Evolutionary conservation across 2,113 vertebrate genomes (phyloP).

Genomic region (Crotalus tigris): DNA sequence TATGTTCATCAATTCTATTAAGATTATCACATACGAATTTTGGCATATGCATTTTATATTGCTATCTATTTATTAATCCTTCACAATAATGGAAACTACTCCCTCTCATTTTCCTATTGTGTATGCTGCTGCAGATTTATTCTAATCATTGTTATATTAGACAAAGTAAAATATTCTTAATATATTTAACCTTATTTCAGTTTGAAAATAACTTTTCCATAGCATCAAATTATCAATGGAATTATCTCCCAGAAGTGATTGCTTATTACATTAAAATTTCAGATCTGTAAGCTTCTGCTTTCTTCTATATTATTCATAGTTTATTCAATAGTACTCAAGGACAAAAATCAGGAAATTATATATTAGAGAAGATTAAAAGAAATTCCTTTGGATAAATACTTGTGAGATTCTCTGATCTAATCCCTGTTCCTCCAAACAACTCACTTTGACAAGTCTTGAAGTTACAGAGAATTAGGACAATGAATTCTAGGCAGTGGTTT

Average conservation of each 20-base stretch:
- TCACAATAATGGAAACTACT: background rate
- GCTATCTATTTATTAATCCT: background rate
- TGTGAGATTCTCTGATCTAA: background rate
- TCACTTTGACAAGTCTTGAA: background rate
- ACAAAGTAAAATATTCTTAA: slow-evolving; percentile 6
- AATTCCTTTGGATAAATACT: background rate
- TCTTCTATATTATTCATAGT: slow-evolving; percentile 16
- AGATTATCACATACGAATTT: background rate
- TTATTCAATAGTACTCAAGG: slow-evolving; percentile 11
- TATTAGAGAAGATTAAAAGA: background rate
- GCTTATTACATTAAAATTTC: slow-evolving; percentile 34
- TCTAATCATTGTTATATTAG: background rate
- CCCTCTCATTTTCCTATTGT: fast-evolving
- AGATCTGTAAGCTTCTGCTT: slow-evolving; percentile 19
- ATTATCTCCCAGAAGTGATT: slow-evolving; percentile 11
- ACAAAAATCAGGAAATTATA: slow-evolving; percentile 1
- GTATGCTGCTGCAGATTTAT: background rate
- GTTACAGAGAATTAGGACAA: background rate
- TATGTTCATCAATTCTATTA: background rate
- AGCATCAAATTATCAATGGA: background rate
- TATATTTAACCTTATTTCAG: slow-evolving; percentile 18
- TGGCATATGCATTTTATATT: background rate
- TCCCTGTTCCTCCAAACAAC: background rate
- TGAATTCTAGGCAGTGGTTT: background rate
- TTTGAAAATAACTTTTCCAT: slow-evolving; percentile 18